Evolutionary conservation across 2,797 vertebrate genomes (phyloP).

Genomic region (Pseudopleuronectes americanus): DNA sequence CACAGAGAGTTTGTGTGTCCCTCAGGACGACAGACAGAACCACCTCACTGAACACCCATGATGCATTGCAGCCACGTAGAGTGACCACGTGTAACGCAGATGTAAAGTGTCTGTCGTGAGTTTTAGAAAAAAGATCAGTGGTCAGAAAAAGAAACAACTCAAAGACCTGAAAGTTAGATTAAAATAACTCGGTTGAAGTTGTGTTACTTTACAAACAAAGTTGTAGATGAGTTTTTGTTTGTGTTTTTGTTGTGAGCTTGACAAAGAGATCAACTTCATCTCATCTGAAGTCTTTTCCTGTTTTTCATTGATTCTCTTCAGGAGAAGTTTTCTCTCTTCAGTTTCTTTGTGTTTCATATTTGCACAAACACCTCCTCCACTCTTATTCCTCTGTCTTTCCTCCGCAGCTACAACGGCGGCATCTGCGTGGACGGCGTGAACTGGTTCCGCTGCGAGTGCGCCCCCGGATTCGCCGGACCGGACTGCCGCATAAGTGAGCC

Average conservation of each 20-base stretch:
- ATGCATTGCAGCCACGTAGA: not conserved
- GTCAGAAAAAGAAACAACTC: no score
- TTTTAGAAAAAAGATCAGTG: no score
- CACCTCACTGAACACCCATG: not conserved
- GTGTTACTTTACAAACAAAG: no score
- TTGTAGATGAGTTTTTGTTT: no score
- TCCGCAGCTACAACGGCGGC: slow-evolving; percentile 91
- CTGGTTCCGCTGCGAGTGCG: slow-evolving; percentile 97
- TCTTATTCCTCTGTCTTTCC: not conserved
- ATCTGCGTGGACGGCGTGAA: slow-evolving; percentile 94
- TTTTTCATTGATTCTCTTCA: no score
- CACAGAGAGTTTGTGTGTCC: not conserved
- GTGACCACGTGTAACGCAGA: no score
- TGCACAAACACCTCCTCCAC: no score
- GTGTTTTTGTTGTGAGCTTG: no score
- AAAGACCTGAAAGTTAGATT: no score
- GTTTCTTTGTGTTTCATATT: not conserved
- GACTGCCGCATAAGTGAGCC: slow-evolving; percentile 98
- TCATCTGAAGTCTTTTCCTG: not conserved
- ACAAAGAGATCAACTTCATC: no score
- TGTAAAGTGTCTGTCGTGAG: no score
- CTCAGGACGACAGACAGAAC: not conserved
- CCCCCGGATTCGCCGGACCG: slow-evolving; percentile 92
- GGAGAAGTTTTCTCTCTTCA: not conserved
- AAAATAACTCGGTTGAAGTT: no score